Evolutionary conservation across 2,113 vertebrate genomes (phyloP).

Genomic region (Bos javanicus): DNA sequence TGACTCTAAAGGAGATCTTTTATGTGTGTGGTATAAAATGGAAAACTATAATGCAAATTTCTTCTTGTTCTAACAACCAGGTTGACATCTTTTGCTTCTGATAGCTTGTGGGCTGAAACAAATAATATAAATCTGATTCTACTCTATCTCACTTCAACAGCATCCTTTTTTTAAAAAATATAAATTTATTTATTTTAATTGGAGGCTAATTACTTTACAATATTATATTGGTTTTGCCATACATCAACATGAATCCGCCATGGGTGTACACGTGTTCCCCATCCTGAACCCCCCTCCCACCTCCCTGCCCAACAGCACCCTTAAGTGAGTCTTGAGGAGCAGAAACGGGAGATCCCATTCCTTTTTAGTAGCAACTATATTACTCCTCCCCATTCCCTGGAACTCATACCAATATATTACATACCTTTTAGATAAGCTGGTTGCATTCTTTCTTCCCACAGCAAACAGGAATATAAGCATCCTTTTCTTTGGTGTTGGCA

Average conservation of each 20-base stretch:
- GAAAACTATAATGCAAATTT: not conserved
- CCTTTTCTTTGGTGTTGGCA: not conserved
- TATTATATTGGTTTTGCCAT: no score
- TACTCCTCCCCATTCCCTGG: not conserved
- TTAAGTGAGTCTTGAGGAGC: not conserved
- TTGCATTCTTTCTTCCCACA: not conserved
- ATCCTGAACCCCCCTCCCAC: no score
- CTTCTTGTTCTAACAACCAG: not conserved
- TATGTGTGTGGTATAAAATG: not conserved
- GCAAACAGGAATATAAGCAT: not conserved
- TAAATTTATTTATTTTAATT: no score
- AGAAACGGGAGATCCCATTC: not conserved
- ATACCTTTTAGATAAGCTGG: not conserved
- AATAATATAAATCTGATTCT: not conserved
- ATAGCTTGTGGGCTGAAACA: not conserved
- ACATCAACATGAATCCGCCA: no score
- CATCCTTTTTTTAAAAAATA: not conserved
- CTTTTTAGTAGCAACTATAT: not conserved
- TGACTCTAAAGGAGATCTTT: not conserved
- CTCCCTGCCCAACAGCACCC: not conserved
- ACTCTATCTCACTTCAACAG: not conserved
- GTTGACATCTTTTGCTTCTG: not conserved
- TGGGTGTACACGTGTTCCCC: no score
- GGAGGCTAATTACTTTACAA: no score
- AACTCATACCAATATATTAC: not conserved